Evolutionary conservation across 2,888 invertebrate species (phyloP).

Genomic region (Agriotes lineatus): DNA sequence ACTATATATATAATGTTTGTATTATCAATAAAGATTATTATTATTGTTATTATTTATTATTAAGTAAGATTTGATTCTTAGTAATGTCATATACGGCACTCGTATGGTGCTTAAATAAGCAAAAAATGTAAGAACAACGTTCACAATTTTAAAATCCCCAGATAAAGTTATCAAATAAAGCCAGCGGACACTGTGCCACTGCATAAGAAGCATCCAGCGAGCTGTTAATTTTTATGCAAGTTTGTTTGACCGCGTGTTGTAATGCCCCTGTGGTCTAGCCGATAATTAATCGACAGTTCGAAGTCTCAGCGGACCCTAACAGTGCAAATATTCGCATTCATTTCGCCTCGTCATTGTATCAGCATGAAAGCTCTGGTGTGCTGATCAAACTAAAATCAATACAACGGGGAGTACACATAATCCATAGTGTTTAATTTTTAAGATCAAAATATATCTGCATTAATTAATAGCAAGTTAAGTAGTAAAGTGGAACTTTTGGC

Average conservation of each 20-base stretch:
- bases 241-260: slow-evolving; percentile 37
- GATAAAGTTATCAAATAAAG: too few species aligned
- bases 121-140: too few species aligned
- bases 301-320: slow-evolving; percentile 43
- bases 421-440: slow-evolving; percentile 22
- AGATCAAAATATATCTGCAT: neutral
- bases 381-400: slow-evolving; percentile 36
- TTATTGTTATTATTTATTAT: too few species aligned
- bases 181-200: too few species aligned
- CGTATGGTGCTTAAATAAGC: too few species aligned
- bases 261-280: slow-evolving; percentile 44
- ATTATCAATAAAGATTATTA: too few species aligned
- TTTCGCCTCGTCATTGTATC: slow-evolving; percentile 47
- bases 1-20: too few species aligned
- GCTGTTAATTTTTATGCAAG: slow-evolving; percentile 26
- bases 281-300: slow-evolving; percentile 50
- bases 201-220: neutral
- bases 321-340: slow-evolving; percentile 50
- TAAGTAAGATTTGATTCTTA: too few species aligned
- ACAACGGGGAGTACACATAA: slow-evolving; percentile 13
- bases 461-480: too few species aligned
- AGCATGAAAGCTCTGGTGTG: slow-evolving; percentile 26
- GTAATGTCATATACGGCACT: too few species aligned
- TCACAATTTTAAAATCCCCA: too few species aligned
- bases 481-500: too few species aligned